Evolutionary conservation across 2,113 vertebrate species (phyloP).

Genomic region (Nesogale talazaci): DNA sequence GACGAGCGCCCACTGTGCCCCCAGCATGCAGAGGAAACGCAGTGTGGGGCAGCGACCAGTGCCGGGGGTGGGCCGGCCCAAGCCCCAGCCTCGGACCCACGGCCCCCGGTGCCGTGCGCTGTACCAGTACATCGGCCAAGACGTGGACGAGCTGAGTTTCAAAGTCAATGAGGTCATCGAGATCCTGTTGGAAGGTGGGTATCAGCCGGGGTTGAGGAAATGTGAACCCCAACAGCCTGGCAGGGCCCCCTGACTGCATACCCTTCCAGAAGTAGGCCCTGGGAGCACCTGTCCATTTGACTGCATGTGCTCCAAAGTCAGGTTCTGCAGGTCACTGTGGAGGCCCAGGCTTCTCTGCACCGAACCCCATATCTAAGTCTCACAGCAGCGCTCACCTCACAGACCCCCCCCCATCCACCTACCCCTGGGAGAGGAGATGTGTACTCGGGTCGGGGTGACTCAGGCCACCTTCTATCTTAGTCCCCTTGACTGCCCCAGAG

Average conservation of each 20-base stretch:
- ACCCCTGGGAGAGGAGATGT: background rate
- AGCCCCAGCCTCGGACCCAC: conserved; percentile 85
- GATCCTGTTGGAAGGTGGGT: conserved; percentile 92
- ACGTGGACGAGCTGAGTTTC: conserved; percentile 97
- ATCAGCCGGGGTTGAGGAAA: background rate
- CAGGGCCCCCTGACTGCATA: accelerated
- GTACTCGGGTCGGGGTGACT: background rate
- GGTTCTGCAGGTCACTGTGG: background rate
- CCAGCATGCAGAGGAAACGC: conserved; percentile 92
- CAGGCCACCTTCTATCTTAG: too few relatives aligned
- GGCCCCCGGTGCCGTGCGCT: conserved; percentile 91
- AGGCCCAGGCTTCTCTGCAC: background rate
- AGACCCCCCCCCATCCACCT: background rate
- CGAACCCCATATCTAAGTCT: background rate
- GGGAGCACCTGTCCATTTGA: too few relatives aligned
- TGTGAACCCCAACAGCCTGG: background rate
- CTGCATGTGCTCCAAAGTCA: too few relatives aligned
- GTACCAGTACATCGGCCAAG: conserved; percentile 95
- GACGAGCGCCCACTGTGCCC: background rate
- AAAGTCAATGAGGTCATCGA: conserved; percentile 92
- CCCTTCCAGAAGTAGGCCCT: background rate
- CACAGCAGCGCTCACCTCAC: background rate
- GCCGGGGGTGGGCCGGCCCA: conserved; percentile 88
- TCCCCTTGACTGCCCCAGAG: too few relatives aligned
- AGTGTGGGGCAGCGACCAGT: conserved; percentile 91